These are phyloP conservation scores for Limnodromus scolopaceus DNA, from an alignment of 2,797 vertebrate species.

Conservation along the genomic window DNA sequence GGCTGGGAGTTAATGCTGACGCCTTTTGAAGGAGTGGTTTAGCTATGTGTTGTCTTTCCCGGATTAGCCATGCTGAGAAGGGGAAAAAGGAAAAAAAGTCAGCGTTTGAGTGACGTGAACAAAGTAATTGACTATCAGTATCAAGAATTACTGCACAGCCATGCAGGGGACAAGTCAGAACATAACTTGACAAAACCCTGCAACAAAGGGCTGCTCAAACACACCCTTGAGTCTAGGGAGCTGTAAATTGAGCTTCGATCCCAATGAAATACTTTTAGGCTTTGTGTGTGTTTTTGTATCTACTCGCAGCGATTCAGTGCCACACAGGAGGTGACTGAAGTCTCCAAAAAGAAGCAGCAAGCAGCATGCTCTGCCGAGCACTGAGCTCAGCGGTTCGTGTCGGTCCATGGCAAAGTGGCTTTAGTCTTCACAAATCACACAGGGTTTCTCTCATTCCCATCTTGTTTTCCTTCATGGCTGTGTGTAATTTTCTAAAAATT, in stretches of 20 bases:
- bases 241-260: slow-evolving; percentile 34
- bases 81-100: not conserved
- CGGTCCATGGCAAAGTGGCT: not conserved
- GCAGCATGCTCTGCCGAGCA: not conserved
- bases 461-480: not conserved
- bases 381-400: not conserved
- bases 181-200: slow-evolving; percentile 54
- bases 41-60: not conserved
- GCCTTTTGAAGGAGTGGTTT: not conserved
- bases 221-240: slow-evolving; percentile 26
- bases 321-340: slow-evolving; percentile 1
- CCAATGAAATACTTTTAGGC: slow-evolving; percentile 8
- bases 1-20: not conserved
- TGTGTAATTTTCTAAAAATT: not conserved
- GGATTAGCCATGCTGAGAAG: not conserved
- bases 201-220: slow-evolving; percentile 47
- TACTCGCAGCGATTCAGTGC: not conserved
- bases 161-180: slow-evolving; percentile 53
- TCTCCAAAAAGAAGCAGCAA: slow-evolving; percentile 7
- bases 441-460: not conserved
- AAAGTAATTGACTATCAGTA: slow-evolving; percentile 56
- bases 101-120: slow-evolving; percentile 34
- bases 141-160: slow-evolving; percentile 37
- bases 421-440: not conserved
- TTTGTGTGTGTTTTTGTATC: not conserved